Conservation (phyloP, 2,113 vertebrate genomes). For the Chloropsis cyanopogon region DNA sequence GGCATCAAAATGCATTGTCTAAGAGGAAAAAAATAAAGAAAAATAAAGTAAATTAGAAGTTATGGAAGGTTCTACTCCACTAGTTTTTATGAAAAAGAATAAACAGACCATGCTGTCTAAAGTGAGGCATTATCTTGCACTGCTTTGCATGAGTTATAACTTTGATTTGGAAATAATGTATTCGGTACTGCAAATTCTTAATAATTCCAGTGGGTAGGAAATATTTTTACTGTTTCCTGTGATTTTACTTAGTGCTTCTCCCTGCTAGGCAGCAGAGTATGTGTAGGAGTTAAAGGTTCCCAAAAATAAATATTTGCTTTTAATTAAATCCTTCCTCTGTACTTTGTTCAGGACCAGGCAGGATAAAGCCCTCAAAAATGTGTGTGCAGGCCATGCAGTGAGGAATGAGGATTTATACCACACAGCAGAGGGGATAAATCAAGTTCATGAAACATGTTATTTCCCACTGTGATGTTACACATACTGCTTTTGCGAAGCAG, state of each 20-base stretch:
- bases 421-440: constrained; percentile 46
- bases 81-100: not conserved
- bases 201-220: not conserved
- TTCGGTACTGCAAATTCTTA: not conserved
- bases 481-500: constrained; percentile 37
- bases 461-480: constrained; percentile 60
- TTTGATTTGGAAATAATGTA: not conserved
- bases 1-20: not conserved
- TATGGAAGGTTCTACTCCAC: not conserved
- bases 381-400: not conserved
- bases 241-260: not conserved
- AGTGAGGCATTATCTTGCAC: not conserved
- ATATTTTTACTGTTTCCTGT: not conserved
- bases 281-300: not conserved
- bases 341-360: not conserved
- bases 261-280: not conserved
- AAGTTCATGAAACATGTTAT: constrained; percentile 53
- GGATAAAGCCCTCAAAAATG: not conserved
- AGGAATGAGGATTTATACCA: not conserved
- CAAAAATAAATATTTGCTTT: not conserved
- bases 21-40: not conserved
- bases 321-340: constrained; percentile 10
- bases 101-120: not conserved
- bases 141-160: not conserved
- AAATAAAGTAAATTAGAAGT: not conserved